Evolutionary conservation across 2,888 invertebrate genomes (phyloP).

Genomic region (Altica lythri): DNA sequence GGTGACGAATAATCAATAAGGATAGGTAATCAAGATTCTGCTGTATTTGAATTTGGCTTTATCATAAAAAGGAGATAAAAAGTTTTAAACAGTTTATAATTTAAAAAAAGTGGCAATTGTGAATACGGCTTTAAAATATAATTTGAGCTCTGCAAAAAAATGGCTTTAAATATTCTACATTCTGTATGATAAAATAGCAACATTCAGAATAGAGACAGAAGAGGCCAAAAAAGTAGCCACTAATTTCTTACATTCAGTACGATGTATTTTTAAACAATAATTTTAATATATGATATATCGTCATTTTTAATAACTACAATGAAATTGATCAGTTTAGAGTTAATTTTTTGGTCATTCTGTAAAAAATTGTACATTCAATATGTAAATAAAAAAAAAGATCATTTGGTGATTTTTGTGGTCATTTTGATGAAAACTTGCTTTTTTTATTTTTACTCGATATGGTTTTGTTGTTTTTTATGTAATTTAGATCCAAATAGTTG

Average conservation of each 20-base stretch:
- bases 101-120: no score
- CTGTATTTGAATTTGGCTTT: no score
- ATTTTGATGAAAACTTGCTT: constrained; percentile 28
- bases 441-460: constrained; percentile 40
- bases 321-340: constrained; percentile 10
- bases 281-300: no score
- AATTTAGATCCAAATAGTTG: constrained; percentile 35
- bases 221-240: constrained; percentile 26
- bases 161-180: constrained; percentile 23
- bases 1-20: no score
- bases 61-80: no score
- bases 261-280: no score
- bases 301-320: no score
- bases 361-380: constrained; percentile 52
- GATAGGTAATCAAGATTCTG: no score
- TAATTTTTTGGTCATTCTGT: constrained; percentile 31
- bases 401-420: constrained; percentile 26
- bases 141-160: constrained; percentile 22
- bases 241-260: no score
- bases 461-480: constrained; percentile 41
- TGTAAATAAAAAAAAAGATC: constrained; percentile 45
- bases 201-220: constrained; percentile 20
- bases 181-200: constrained; percentile 19
- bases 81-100: no score
- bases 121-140: constrained; percentile 9